These are phyloP conservation scores for Microchrysa polita DNA, from an alignment of 2,888 invertebrate genomes.

Conservation along the genomic window DNA sequence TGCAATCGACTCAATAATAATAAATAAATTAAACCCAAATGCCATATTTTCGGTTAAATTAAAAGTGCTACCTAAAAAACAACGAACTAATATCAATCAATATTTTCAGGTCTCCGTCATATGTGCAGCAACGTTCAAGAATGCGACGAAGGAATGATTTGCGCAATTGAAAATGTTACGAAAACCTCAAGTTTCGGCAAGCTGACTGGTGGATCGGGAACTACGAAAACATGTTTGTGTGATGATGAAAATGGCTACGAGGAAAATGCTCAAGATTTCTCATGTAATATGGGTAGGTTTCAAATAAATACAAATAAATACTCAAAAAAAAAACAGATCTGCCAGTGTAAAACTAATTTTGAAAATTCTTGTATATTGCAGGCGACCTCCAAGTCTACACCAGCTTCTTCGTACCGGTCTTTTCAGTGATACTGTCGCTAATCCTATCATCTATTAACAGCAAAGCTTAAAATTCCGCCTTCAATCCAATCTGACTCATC, in stretches of 20 bases:
- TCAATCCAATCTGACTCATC: background rate
- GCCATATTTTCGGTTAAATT: too few species aligned
- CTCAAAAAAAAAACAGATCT: background rate
- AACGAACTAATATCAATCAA: background rate
- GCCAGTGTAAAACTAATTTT: background rate
- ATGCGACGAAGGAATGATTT: slow-evolving; percentile 35
- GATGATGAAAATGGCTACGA: slow-evolving; percentile 37
- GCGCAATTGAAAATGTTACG: slow-evolving; percentile 24
- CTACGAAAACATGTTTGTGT: slow-evolving; percentile 27
- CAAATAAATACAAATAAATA: too few species aligned
- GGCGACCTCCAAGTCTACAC: slow-evolving; percentile 26
- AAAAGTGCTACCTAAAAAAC: too few species aligned
- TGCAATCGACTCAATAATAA: too few species aligned
- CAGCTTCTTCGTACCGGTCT: slow-evolving; percentile 11
- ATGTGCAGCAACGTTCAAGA: slow-evolving; percentile 21
- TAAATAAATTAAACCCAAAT: too few species aligned
- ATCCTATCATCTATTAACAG: slow-evolving; percentile 28
- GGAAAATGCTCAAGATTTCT: background rate
- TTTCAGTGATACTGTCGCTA: slow-evolving; percentile 18
- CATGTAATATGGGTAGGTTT: slow-evolving; percentile 28
- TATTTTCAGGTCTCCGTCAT: slow-evolving; percentile 28
- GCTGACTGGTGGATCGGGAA: background rate
- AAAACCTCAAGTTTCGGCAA: slow-evolving; percentile 19
- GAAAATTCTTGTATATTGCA: background rate
- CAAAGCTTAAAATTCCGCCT: slow-evolving; percentile 5